Percentiles rank a stretch among this genome's conserved stretches.
These are phyloP conservation scores for Oryzias woworae DNA, from an alignment of 2,113 vertebrate genomes.

Conservation along the genomic window DNA sequence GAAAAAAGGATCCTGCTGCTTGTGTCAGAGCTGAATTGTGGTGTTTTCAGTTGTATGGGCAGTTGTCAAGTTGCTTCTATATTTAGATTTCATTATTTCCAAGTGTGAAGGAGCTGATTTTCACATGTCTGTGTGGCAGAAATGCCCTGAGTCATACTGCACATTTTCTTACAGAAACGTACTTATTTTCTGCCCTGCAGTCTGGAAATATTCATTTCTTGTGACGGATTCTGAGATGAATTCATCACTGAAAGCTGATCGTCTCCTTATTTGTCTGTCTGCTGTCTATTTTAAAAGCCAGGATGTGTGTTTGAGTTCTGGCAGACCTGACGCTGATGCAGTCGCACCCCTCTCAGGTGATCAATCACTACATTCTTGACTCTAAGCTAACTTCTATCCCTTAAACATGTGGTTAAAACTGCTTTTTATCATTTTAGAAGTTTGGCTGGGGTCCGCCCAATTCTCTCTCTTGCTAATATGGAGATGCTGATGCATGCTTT, in stretches of 20 bases:
- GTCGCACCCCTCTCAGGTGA: too few relatives aligned
- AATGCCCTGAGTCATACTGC: not conserved
- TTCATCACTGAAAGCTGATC: not conserved
- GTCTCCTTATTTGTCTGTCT: not conserved
- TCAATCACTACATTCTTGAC: too few relatives aligned
- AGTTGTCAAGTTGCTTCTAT: not conserved
- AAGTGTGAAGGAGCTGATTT: not conserved
- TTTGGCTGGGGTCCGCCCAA: too few relatives aligned
- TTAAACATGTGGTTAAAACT: too few relatives aligned
- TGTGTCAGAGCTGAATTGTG: not conserved
- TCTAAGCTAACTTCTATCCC: too few relatives aligned
- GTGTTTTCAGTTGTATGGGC: not conserved
- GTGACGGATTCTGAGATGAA: not conserved
- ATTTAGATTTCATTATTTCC: constrained; percentile 1
- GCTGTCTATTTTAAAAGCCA: not conserved
- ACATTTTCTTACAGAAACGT: not conserved
- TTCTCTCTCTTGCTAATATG: too few relatives aligned
- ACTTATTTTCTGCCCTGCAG: not conserved
- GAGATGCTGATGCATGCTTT: too few relatives aligned
- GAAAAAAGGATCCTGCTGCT: not conserved
- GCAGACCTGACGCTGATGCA: too few relatives aligned
- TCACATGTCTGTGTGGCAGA: not conserved
- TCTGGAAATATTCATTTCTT: not conserved
- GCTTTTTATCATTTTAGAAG: too few relatives aligned
- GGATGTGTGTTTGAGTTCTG: too few relatives aligned